Conservation (phyloP, 2,888 invertebrate genomes). For the Drosophila recens region DNA sequence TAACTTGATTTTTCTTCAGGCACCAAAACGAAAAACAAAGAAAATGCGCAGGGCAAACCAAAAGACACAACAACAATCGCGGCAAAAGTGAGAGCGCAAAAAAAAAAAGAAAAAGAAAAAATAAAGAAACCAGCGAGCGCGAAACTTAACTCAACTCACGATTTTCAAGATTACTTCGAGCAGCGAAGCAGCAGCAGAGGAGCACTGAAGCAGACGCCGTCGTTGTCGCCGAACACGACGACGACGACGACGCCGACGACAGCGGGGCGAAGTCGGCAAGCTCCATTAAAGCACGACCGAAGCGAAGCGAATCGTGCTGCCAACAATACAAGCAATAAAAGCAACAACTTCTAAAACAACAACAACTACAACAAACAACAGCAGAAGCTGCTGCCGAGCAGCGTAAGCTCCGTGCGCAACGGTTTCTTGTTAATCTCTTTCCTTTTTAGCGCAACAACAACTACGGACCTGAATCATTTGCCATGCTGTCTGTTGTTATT, state of each 20-base stretch:
- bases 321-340: slow-evolving; percentile 28
- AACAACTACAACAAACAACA: neutral
- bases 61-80: slow-evolving; percentile 38
- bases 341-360: slow-evolving; percentile 5
- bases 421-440: slow-evolving; percentile 52
- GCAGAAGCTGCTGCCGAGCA: slow-evolving; percentile 55
- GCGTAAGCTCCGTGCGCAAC: slow-evolving; percentile 67
- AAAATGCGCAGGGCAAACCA: slow-evolving; percentile 74
- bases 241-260: no score
- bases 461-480: slow-evolving; percentile 35
- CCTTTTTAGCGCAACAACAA: slow-evolving; percentile 47
- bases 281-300: slow-evolving; percentile 72
- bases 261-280: slow-evolving; percentile 36
- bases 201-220: slow-evolving; percentile 27
- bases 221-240: slow-evolving; percentile 10
- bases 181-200: slow-evolving; percentile 22
- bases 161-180: slow-evolving; percentile 75
- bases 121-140: slow-evolving; percentile 53
- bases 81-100: slow-evolving; percentile 39
- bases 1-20: slow-evolving; percentile 79
- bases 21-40: slow-evolving; percentile 71
- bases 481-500: slow-evolving; percentile 27
- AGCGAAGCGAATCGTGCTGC: slow-evolving; percentile 54
- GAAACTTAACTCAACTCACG: slow-evolving; percentile 75
- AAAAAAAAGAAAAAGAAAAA: slow-evolving; percentile 26